Conservation (phyloP, 2,797 vertebrate species). For the Alosa sapidissima region DNA sequence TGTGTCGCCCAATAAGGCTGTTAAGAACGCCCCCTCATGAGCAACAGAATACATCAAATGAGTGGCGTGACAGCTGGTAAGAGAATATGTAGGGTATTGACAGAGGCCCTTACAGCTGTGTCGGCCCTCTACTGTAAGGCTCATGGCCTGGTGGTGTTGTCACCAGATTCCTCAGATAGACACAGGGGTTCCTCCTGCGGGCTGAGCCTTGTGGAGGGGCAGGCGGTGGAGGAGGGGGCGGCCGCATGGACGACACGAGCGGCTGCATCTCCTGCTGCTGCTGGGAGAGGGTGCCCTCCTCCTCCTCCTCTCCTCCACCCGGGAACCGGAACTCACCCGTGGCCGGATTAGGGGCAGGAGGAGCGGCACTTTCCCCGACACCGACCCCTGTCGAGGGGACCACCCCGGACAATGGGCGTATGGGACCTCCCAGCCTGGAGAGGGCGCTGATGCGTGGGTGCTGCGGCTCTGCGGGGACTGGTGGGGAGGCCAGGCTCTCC, state of each 20-base stretch:
- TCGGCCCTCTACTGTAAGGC: conserved; percentile 68
- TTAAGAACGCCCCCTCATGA: neutral
- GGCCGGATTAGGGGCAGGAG: conserved; percentile 54
- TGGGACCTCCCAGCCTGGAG: conserved; percentile 55
- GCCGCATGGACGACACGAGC: conserved; percentile 78
- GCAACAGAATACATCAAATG: neutral
- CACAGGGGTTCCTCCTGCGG: conserved; percentile 76
- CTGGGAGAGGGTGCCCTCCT: conserved; percentile 65
- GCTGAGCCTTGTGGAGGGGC: conserved; percentile 50
- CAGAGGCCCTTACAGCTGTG: conserved; percentile 65
- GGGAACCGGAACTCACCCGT: conserved; percentile 74
- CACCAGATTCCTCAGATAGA: conserved; percentile 75
- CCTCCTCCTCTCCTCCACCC: conserved; percentile 64
- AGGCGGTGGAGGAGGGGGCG: conserved; percentile 60
- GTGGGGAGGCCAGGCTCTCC: conserved; percentile 83
- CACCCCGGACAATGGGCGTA: conserved; percentile 58
- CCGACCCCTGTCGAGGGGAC: conserved; percentile 36
- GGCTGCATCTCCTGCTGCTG: conserved; percentile 85
- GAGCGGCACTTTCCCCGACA: conserved; percentile 37
- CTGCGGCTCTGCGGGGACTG: conserved; percentile 64
- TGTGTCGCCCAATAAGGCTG: conserved; percentile 6
- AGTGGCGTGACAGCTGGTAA: neutral
- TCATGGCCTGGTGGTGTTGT: conserved; percentile 57
- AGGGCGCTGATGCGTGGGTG: conserved; percentile 68
- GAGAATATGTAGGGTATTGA: neutral